phyloP scores from a whole-genome alignment of 2,888 invertebrate genomes.

The Dasysyrphus albostriatus region DNA sequence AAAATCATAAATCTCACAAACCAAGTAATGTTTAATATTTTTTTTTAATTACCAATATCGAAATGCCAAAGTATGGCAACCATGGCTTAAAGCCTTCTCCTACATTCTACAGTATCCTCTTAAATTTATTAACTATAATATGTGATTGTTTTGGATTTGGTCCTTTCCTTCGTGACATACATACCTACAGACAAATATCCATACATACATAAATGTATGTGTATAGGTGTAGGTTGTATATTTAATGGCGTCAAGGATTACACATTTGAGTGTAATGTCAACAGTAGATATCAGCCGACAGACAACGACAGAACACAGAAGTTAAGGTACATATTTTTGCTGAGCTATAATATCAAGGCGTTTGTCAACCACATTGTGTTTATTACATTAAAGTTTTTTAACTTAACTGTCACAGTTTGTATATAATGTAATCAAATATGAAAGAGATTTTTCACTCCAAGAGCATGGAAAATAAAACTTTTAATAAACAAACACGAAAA shows the following conservation, averaged over 20 bases:
- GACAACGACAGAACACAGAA: background rate
- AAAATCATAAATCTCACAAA: no score
- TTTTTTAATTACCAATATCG: no score
- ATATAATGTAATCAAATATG: constrained; percentile 37
- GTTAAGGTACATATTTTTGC: background rate
- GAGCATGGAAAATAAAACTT: constrained; percentile 41
- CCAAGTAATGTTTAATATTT: no score
- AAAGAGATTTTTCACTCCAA: constrained; percentile 41
- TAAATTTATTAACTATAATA: constrained; percentile 48
- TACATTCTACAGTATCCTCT: constrained; percentile 33
- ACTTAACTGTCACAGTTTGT: constrained; percentile 19
- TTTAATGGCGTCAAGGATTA: constrained; percentile 59
- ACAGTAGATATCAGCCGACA: constrained; percentile 44
- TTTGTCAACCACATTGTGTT: constrained; percentile 10
- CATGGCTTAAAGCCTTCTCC: constrained; percentile 21
- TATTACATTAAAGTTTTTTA: constrained; percentile 17
- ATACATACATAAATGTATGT: background rate
- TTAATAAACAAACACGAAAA: constrained; percentile 1
- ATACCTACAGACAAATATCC: background rate
- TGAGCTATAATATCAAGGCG: background rate
- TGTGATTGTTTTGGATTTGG: constrained; percentile 48
- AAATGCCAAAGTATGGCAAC: background rate
- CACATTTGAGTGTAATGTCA: constrained; percentile 55
- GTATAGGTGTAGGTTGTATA: constrained; percentile 8
- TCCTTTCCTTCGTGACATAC: constrained; percentile 16